phyloP scores from a whole-genome alignment of 92 coral and sea anemone species.

The Siderastrea radians region DNA sequence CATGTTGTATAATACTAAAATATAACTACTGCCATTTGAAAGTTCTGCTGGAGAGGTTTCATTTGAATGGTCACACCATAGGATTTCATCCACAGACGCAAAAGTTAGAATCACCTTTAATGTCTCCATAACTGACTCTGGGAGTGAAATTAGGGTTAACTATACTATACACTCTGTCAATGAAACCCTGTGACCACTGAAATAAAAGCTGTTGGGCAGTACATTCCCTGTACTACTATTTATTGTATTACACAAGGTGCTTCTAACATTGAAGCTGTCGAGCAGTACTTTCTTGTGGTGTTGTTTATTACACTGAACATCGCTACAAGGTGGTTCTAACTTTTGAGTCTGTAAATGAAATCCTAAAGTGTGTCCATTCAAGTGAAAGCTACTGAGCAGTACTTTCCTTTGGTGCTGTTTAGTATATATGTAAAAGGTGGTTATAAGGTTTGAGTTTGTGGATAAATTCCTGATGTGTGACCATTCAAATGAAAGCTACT shows the following conservation, averaged over 20 bases:
- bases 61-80: no score
- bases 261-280: not conserved
- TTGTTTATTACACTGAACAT: not conserved
- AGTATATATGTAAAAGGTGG: not conserved
- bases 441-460: not conserved
- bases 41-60: no score
- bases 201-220: not conserved
- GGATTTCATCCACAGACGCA: no score
- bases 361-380: not conserved
- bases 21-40: no score
- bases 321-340: not conserved
- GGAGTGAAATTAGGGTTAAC: not conserved
- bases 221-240: not conserved
- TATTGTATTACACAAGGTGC: not conserved
- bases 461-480: not conserved
- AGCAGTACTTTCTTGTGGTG: not conserved
- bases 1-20: no score
- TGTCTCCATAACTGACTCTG: no score
- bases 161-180: not conserved
- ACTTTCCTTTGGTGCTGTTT: not conserved
- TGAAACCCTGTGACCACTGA: not conserved
- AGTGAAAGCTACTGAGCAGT: not conserved
- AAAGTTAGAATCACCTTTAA: no score
- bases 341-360: not conserved
- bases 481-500: not conserved